Evolutionary conservation across 2,113 vertebrate species (phyloP).

Genomic region (Rhinopomastus cyanomelas): DNA sequence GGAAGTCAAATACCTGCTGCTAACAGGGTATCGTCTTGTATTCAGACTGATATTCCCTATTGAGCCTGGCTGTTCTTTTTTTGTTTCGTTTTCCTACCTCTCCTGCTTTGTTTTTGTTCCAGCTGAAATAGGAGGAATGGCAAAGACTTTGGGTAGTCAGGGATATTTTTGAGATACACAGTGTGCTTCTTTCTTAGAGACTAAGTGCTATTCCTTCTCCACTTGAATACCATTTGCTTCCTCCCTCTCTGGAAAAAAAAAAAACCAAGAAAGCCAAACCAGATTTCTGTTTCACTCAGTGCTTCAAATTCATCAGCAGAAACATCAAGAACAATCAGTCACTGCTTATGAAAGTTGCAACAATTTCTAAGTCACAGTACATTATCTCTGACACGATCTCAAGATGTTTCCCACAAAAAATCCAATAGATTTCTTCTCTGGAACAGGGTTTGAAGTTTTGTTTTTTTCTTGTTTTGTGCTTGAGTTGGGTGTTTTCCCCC

Average conservation of each 20-base stretch:
- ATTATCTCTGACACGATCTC: background rate
- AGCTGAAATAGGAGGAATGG: background rate
- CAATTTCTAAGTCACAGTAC: background rate
- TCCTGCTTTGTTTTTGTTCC: background rate
- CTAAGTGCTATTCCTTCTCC: background rate
- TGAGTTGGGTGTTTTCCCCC: fast-evolving
- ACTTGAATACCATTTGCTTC: background rate
- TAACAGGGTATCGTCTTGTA: background rate
- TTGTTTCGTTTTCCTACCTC: background rate
- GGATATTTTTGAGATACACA: background rate
- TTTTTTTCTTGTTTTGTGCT: background rate
- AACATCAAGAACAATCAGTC: background rate
- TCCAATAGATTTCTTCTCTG: background rate
- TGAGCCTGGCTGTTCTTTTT: background rate
- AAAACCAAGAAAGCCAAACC: background rate
- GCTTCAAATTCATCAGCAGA: background rate
- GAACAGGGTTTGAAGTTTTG: background rate
- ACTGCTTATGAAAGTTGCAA: background rate
- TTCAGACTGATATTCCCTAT: background rate
- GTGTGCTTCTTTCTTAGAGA: background rate
- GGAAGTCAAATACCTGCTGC: background rate
- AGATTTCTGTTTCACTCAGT: background rate
- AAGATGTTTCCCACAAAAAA: background rate
- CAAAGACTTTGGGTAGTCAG: background rate
- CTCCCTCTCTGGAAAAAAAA: background rate